Base-by-base conservation (phyloP, 2,888 invertebrate genomes). In the Habroteleia sp. region DNA sequence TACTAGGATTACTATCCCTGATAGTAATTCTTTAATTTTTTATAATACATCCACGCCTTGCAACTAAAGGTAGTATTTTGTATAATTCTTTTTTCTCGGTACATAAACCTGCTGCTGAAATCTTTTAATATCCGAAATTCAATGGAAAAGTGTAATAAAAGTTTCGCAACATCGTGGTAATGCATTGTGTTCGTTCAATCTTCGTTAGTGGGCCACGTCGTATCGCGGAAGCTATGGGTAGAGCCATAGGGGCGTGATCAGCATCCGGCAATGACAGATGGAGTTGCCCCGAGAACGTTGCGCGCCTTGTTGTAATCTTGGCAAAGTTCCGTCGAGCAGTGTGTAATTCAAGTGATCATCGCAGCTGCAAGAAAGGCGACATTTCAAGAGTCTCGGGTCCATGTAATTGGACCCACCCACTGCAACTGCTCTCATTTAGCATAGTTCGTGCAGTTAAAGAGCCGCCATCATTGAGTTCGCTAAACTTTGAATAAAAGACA, bases 251-350 rank as follows among this genome's bases (percentile, higher is more conserved):
- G 80, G 80, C 80, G 80, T 79, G 74, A 73, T 74, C 76, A 65
- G 42, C 50, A 58, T 42, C 65, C 69, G 76, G 80, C 80, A 76
- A 75, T 81, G 80, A 81, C 81, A 77, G 79, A 81, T 81, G 81
- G 62, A 79, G 73, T 60, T 39, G 54, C 8, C 48, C 54, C 33
- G 44, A 62, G 62, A 68, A 41, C 62, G 25, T 56, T 65, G 33
- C 4, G 37, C 62, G 60, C 42, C 68, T 69, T 69, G 69, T 69
- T 44, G 73, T 65, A 73, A 73, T 68, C 65, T 74, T 74, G 60
- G 73, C 54, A 6, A 25, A 66, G 60, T 74, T 68, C 35, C 54
- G 37, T 33, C 44, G 3, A 29, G 33, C 25, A 39, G 20, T 48
- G 33, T 62, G 56, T 68, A 63, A 68, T 74, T 74, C 50, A 41